Evolutionary conservation across 2,797 vertebrate species (phyloP), one percentile per base, ranked within the genome.

Genomic region (Cryptoblepharus egeriae): DNA sequence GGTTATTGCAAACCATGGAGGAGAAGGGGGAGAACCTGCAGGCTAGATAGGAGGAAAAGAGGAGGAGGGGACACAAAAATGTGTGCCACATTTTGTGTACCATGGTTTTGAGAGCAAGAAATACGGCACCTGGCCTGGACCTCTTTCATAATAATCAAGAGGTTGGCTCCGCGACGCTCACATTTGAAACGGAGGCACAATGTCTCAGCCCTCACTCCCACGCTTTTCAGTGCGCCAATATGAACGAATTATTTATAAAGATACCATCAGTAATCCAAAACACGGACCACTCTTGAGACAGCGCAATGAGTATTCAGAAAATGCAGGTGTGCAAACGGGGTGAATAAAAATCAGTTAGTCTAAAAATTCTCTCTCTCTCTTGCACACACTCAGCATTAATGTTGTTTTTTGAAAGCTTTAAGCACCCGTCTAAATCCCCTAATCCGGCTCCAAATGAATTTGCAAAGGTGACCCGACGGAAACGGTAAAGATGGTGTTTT

Each of bases 181-280:
- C 69, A n/a, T 71, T 22, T 73, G 32, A 58, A 81, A 67, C 26
- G 11, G 32, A 5, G 26, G 39, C 37, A 75, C 45, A 49, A 15
- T 12, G 9, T 45, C 71, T 74, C 4, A 4, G 61, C 13, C 13
- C n/a, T 63, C 15, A 2, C 70, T 57, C 73, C 55, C 52, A 20
- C 20, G 37, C 72, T 35, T 26, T 60, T 63, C 60, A 24, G 45
- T 22, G 9, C 30, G 9, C 39, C 80, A 61, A 22, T 37, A 45
- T 1, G 15, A 35, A 69, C 20, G 55, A 82, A 82, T 76, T 69
- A 82, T 82, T 82, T 70, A 76, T 82, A 70, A 60, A 69, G 64
- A 49, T 82, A 32, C 55, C 55, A 61, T 76, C 80, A 60, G 55
- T 16, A 65, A 60, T 69, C 80, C 63, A 35, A 69, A 82, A 69